Percentiles rank a stretch among this genome's conserved stretches.
Evolutionary conservation across 2,888 invertebrate species (phyloP).

Genomic region (Amphipoea lucens): DNA sequence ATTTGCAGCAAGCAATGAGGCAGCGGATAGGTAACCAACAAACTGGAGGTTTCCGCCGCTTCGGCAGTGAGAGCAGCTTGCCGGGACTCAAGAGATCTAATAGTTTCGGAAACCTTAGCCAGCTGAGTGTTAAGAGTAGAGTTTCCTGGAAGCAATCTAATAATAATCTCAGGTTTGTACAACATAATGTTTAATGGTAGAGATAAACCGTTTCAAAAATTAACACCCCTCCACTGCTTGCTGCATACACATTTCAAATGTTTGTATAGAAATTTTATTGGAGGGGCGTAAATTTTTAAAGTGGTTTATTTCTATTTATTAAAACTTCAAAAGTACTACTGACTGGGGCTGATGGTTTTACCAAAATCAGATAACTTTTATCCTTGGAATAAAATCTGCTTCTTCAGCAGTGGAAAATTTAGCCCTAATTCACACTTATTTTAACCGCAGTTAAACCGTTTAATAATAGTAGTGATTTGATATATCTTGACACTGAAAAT

Average conservation of each 20-base stretch:
- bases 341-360: not conserved
- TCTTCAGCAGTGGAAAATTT: too few relatives aligned
- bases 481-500: not conserved
- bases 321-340: not conserved
- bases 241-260: too few relatives aligned
- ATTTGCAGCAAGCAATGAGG: conserved; percentile 73
- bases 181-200: not conserved
- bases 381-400: not conserved
- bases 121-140: conserved; percentile 71
- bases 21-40: conserved; percentile 72
- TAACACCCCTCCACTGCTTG: too few relatives aligned
- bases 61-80: conserved; percentile 79
- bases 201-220: too few relatives aligned
- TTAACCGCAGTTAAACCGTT: not conserved
- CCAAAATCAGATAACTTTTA: too few relatives aligned
- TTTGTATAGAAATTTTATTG: too few relatives aligned
- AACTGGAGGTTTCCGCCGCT: conserved; percentile 70
- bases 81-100: conserved; percentile 74
- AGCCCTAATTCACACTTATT: not conserved
- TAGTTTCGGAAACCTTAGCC: conserved; percentile 77
- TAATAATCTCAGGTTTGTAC: conserved; percentile 78
- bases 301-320: too few relatives aligned
- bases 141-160: conserved; percentile 77
- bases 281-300: too few relatives aligned
- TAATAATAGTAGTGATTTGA: not conserved